Base-by-base conservation (phyloP, 2,888 invertebrate species). In the Pyralis farinalis region DNA sequence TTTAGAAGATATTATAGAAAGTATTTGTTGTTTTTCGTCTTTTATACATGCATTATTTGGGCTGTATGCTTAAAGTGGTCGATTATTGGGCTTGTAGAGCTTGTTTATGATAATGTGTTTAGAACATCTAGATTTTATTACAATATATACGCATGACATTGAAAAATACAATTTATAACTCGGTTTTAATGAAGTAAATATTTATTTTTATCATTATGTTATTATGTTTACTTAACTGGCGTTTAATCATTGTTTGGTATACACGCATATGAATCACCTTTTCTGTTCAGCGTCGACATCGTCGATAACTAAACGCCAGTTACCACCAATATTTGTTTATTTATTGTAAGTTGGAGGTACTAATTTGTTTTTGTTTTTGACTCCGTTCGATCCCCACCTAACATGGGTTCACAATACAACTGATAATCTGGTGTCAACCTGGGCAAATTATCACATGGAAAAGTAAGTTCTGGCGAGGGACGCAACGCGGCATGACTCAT, bases 301-400 rank as follows among this genome's bases (percentile, higher is more conserved):
- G 35, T 37, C 34, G 36, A 51, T 54, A 54, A 60, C 52, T 52
- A 49, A 51, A 49, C 59, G 54, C 58, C 60, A 49, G 57, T 46
- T 43, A 21, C 30, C 37, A 37, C 32, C 42, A 33, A 29, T 46
- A 35, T 40, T 44, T 53, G 46, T 53, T 51, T 63, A 47, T 52
- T 59, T 61, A 56, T 44, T 68, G 51, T 71, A 65, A 60, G 63
- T 73, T 71, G 71, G 71, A 74, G 76, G 76, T 84, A 85, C 81
- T 87, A 86, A 86, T 87, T 79, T 80, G 58, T 80, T 85, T 87
- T 86, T 85, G 63, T 83, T 67, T 85, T 76, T 81, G 77, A 79
- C 68, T 76, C 72, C 66, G 63, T 67, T 71, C 79, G 82, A 76
- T 77, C 72, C 82, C 73, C 62, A 82, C 76, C 72, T 84, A 80